Base-by-base conservation (phyloP, 2,888 invertebrate genomes). In the Ectropis crepuscularia region DNA sequence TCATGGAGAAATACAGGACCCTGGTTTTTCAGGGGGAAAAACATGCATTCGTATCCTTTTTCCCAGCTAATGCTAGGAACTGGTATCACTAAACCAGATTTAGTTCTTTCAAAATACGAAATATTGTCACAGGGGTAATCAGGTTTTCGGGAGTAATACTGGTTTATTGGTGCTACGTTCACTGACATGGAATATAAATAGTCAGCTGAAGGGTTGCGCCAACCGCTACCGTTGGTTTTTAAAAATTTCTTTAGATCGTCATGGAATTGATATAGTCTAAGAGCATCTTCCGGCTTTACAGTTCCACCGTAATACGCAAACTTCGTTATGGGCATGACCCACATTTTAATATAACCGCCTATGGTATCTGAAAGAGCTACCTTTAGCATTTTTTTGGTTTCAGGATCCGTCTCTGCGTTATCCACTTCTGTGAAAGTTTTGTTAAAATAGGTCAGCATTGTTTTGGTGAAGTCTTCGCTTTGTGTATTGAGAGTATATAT, bases 221-320 rank as follows among this genome's bases (percentile, higher is more conserved):
- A 96, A 0, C 93, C 93, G 12, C 81, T 81, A 0, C 95, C 95
- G 68, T 95, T 92, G 0, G 94, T 95, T 11, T 89, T 82, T 67
- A 96, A 77, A 71, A 92, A 94, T 58, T 79, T 83, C 75, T 94
- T 95, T 7, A 95, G 76, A 68, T 95, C 93, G 2, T 94, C 90
- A 72, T 94, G 94, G 6, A 95, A 87, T 48, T 93, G 84, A 65
- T 92, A 92, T 0, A 95, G 77, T 73, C 92, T 94, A n/a, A 90
- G 76, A 28, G 94, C 93, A 51, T 93, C 93, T 0, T 87, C 80
- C 76, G 93, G 94, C 46, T 93, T 89, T 0, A 95, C 85, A 9
- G 91, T 89, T 0, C 95, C 96, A 6, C 94, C 94, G 70, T 96
- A 96, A 81, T 92, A 96, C 0, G 94, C 92, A 51, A 93, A 89